Conservation (phyloP, 2,113 vertebrate genomes). For the Corydoras sp. region DNA sequence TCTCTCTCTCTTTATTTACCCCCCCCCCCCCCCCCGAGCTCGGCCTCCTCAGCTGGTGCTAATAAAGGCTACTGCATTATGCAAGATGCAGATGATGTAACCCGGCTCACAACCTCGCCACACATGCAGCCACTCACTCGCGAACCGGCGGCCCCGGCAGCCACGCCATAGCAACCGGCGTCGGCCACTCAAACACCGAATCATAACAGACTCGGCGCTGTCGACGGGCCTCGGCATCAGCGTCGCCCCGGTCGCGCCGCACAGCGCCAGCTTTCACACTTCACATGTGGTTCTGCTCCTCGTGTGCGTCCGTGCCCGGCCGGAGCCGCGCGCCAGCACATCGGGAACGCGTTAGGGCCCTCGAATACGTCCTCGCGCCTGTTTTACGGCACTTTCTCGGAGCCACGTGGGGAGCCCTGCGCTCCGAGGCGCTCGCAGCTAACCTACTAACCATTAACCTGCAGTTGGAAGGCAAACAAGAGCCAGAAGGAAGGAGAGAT, state of each 20-base stretch:
- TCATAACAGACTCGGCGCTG: slow-evolving; percentile 25
- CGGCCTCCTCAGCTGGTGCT: slow-evolving; percentile 63
- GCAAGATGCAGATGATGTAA: slow-evolving; percentile 59
- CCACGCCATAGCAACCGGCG: slow-evolving; percentile 33
- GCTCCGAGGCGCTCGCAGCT: not conserved
- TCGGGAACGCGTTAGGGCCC: not conserved
- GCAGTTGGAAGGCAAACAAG: not conserved
- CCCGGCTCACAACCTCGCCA: slow-evolving; percentile 20
- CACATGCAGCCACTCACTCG: slow-evolving; percentile 9
- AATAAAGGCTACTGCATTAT: slow-evolving; percentile 64
- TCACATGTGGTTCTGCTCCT: not conserved
- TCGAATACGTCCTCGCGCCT: not conserved
- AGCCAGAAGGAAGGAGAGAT: slow-evolving; percentile 3
- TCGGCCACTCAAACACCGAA: slow-evolving; percentile 8
- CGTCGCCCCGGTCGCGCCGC: not conserved
- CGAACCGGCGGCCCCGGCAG: not conserved
- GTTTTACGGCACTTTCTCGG: slow-evolving; percentile 1
- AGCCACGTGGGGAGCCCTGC: not conserved
- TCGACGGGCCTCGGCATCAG: slow-evolving; percentile 5
- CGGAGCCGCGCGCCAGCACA: not conserved
- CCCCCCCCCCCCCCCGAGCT: slow-evolving; percentile 44
- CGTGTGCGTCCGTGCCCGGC: not conserved
- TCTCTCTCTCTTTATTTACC: not conserved
- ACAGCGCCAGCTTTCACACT: not conserved
- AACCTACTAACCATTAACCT: slow-evolving; percentile 23